Evolutionary conservation across 2,797 vertebrate species (phyloP).

Genomic region (Propithecus perrieri): DNA sequence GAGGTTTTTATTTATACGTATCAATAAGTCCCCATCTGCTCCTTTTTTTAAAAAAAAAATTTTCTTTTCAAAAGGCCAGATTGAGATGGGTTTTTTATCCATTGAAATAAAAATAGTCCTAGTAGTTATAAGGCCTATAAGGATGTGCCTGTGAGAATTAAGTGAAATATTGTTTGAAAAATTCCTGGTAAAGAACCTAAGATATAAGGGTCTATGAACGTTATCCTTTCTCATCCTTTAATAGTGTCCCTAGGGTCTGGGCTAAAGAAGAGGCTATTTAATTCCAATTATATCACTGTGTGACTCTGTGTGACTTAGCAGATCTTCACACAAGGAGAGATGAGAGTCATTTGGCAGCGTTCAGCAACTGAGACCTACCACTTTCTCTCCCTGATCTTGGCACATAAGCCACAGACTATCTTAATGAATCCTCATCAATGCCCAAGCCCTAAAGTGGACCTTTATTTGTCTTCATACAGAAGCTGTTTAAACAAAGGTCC

Average conservation of each 20-base stretch:
- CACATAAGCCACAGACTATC: background rate
- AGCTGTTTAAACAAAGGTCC: background rate
- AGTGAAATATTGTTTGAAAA: constrained; percentile 49
- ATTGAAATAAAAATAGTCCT: background rate
- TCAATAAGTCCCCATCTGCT: background rate
- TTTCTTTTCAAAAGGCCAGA: background rate
- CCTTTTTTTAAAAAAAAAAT: background rate
- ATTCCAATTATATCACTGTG: background rate
- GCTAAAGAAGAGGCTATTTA: background rate
- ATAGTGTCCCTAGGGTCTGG: background rate
- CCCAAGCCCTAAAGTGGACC: background rate
- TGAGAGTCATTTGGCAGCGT: background rate
- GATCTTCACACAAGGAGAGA: background rate
- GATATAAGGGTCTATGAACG: background rate
- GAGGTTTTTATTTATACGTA: background rate
- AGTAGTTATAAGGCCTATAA: background rate
- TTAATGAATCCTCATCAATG: background rate
- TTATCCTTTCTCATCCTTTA: background rate
- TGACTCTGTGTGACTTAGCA: constrained; percentile 2
- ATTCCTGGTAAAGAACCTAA: background rate
- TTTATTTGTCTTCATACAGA: constrained; percentile 8
- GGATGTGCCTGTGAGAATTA: background rate
- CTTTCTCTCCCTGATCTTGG: background rate
- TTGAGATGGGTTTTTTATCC: background rate
- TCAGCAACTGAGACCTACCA: background rate